Percentiles rank a stretch among this genome's conserved stretches.
Conservation (phyloP, 2,797 vertebrate genomes). For the Orientallactaga sibirica region DNA sequence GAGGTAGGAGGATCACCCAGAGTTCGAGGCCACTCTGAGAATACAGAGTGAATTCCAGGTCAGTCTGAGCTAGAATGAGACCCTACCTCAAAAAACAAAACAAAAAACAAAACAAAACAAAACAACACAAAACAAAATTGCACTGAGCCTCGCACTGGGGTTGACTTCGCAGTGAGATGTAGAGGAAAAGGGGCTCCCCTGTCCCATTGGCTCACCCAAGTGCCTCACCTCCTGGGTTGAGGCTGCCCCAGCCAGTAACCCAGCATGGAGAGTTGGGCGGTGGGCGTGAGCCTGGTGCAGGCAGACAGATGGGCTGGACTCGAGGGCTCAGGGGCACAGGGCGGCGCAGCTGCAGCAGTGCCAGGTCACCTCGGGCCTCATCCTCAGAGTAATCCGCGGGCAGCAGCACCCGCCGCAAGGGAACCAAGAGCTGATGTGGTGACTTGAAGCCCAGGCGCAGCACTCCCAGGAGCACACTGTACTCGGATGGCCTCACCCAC, state of each 20-base stretch:
- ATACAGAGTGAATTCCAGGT: too few relatives aligned
- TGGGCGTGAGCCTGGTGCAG: neutral
- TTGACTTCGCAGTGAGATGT: neutral
- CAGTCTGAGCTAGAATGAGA: too few relatives aligned
- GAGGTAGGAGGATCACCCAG: too few relatives aligned
- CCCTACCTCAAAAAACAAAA: too few relatives aligned
- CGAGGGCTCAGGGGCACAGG: slow-evolving; percentile 61
- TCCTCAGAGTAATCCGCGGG: slow-evolving; percentile 71
- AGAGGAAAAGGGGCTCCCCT: too few relatives aligned
- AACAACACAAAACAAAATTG: neutral
- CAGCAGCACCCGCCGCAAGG: slow-evolving; percentile 63
- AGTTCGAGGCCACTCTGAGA: too few relatives aligned
- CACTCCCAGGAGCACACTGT: slow-evolving; percentile 72
- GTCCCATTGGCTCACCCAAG: accelerated
- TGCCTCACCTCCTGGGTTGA: slow-evolving; percentile 77
- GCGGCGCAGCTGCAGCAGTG: slow-evolving; percentile 71
- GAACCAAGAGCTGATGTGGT: neutral
- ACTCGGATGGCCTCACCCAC: neutral
- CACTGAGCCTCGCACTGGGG: neutral
- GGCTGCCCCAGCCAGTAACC: slow-evolving; percentile 85
- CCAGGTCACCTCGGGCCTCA: slow-evolving; percentile 69
- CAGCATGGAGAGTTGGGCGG: slow-evolving; percentile 64
- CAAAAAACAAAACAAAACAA: too few relatives aligned
- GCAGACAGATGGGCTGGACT: slow-evolving; percentile 80
- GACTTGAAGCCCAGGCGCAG: slow-evolving; percentile 53